phyloP scores from a whole-genome alignment of 2,797 vertebrate species.

The Psittacula echo region DNA sequence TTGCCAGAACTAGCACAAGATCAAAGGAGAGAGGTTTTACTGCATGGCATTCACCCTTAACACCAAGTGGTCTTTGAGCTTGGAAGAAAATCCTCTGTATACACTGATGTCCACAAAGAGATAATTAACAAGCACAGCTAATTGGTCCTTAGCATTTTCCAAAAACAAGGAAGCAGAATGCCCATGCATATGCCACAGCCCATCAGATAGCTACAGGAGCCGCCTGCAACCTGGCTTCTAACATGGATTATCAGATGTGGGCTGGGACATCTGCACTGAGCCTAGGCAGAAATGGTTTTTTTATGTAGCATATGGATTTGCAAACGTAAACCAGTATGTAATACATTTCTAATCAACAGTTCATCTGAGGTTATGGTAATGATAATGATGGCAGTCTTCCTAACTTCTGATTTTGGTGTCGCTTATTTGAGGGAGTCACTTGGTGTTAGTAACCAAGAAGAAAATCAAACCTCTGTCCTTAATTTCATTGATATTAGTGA shows the following conservation, averaged over 20 bases:
- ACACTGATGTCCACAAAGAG: background rate
- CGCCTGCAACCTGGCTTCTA: background rate
- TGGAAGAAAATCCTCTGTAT: background rate
- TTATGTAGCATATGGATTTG: background rate
- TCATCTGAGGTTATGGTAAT: background rate
- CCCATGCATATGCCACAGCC: background rate
- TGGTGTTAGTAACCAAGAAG: background rate
- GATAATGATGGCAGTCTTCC: fast-evolving
- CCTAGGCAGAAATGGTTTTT: background rate
- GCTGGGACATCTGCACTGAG: background rate
- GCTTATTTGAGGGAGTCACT: background rate
- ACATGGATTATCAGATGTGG: background rate
- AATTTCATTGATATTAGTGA: background rate
- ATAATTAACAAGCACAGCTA: background rate
- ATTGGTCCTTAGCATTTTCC: background rate
- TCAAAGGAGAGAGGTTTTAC: background rate
- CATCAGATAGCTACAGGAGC: background rate
- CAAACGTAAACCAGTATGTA: background rate
- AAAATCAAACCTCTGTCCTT: background rate
- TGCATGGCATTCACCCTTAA: background rate
- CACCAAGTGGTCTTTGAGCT: background rate
- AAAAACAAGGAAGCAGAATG: background rate
- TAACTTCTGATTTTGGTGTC: background rate
- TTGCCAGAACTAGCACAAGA: background rate
- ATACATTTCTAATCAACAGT: background rate